Percentiles rank a stretch among this genome's conserved stretches.
Evolutionary conservation across 2,888 invertebrate genomes (phyloP).

Genomic region (Metacarcinus magister): DNA sequence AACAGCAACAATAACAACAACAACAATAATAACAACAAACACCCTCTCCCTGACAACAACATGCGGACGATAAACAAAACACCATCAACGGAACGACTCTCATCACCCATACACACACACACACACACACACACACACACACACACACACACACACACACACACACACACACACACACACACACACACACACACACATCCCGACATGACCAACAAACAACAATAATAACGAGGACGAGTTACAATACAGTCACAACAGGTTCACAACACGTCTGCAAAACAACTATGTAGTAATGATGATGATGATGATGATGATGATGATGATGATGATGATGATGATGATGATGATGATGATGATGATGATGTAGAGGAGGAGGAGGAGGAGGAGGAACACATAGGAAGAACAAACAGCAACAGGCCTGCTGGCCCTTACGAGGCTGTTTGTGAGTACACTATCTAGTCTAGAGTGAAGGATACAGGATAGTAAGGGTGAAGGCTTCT

Average conservation of each 20-base stretch:
- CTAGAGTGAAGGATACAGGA: too few relatives aligned
- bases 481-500: too few relatives aligned
- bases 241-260: constrained; percentile 42
- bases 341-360: not conserved
- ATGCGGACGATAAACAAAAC: constrained; percentile 1
- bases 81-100: not conserved
- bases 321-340: constrained; percentile 20
- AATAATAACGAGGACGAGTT: not conserved
- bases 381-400: too few relatives aligned
- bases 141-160: constrained; percentile 16
- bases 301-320: too few relatives aligned
- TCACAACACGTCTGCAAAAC: constrained; percentile 41
- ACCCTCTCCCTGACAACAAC: constrained; percentile 35
- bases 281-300: not conserved
- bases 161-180: not conserved
- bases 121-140: constrained; percentile 41
- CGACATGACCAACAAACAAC: constrained; percentile 38
- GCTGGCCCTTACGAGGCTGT: too few relatives aligned
- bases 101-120: not conserved
- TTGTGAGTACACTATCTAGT: too few relatives aligned
- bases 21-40: constrained; percentile 28
- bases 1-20: not conserved
- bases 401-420: too few relatives aligned
- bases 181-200: not conserved
- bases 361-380: not conserved